A percentile compares a stretch with the other conserved stretches of the same genome.
Conservation (phyloP, 1,140 invertebrate genomes). For the Nylanderia fulva region DNA sequence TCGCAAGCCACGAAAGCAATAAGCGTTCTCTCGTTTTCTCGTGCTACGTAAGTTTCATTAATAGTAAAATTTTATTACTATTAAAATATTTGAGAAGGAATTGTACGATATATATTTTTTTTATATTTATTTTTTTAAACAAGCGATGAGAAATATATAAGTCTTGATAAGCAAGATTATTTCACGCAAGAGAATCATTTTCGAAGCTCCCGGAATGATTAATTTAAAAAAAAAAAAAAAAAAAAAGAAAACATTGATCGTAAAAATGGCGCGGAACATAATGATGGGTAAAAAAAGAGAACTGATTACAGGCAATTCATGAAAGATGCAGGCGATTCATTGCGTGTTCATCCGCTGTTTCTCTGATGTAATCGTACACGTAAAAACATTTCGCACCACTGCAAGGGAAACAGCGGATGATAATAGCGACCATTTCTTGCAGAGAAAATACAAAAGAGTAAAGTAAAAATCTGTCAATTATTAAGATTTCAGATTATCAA, state of each 20-base stretch:
- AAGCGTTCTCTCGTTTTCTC: too few species aligned
- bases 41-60: slow-evolving; percentile 7
- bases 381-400: background rate
- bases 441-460: background rate
- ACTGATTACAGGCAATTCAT: background rate
- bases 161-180: background rate
- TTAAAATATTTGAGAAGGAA: background rate
- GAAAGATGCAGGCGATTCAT: background rate
- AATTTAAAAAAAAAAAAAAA: slow-evolving; percentile 7
- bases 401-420: background rate
- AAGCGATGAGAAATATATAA: background rate
- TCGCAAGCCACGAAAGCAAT: background rate
- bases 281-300: slow-evolving; percentile 10
- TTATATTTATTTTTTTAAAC: background rate
- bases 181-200: background rate
- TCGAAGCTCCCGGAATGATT: background rate
- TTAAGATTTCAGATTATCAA: background rate
- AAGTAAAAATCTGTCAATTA: background rate
- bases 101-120: background rate
- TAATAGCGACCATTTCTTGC: background rate
- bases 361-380: background rate
- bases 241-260: too few species aligned
- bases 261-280: background rate
- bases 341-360: background rate
- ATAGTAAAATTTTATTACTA: background rate